Evolutionary conservation across 2,888 invertebrate genomes (phyloP).

Genomic region (Phalera bucephala): DNA sequence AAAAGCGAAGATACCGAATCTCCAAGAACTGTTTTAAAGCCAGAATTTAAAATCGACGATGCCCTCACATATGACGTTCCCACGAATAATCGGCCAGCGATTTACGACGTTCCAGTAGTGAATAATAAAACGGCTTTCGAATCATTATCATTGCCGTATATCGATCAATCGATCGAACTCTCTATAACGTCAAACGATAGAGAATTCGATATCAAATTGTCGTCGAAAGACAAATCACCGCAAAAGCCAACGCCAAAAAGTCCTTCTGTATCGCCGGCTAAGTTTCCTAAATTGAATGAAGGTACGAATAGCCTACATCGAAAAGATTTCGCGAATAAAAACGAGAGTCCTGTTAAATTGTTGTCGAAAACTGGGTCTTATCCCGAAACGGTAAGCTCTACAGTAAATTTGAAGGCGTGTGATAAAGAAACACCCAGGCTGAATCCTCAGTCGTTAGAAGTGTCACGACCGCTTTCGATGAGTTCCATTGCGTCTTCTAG

Average conservation of each 20-base stretch:
- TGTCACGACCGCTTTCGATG: conserved; percentile 87
- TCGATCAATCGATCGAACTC: conserved; percentile 76
- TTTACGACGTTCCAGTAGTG: conserved; percentile 71
- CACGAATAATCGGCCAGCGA: conserved; percentile 69
- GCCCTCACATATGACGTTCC: conserved; percentile 73
- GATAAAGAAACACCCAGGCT: conserved; percentile 76
- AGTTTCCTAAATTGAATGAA: conserved; percentile 49
- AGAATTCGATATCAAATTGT: conserved; percentile 74
- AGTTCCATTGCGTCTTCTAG: conserved; percentile 91
- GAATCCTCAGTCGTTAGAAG: conserved; percentile 80
- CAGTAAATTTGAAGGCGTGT: conserved; percentile 66
- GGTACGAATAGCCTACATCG: conserved; percentile 69
- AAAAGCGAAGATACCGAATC: conserved; percentile 46
- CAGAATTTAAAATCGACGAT: conserved; percentile 64
- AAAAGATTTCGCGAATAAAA: conserved; percentile 57
- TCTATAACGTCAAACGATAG: conserved; percentile 77
- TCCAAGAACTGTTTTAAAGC: conserved; percentile 41
- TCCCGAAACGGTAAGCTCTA: conserved; percentile 68
- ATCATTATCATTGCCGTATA: conserved; percentile 71
- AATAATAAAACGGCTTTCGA: conserved; percentile 72
- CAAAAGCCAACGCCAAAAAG: conserved; percentile 52
- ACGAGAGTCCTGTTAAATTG: conserved; percentile 53
- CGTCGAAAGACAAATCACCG: conserved; percentile 67
- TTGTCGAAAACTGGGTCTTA: conserved; percentile 61
- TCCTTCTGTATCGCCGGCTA: conserved; percentile 54